A percentile compares a stretch with the other conserved stretches of the same genome.
These are phyloP conservation scores for Rosalia funebris DNA, from an alignment of 2,888 invertebrate species.

Conservation along the genomic window DNA sequence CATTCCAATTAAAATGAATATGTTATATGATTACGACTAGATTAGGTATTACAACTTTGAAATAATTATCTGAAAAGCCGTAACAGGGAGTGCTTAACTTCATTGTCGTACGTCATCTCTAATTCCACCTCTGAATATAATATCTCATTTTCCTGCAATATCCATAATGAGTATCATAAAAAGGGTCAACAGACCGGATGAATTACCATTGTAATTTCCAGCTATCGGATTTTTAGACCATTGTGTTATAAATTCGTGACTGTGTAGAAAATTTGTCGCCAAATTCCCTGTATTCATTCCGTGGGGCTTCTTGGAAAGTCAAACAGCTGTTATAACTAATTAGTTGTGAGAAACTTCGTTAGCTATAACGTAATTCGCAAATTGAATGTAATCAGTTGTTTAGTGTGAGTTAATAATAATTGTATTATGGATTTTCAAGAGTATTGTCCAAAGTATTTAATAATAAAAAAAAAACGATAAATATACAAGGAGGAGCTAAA, in stretches of 20 bases:
- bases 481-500: background rate
- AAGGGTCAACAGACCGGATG: slow-evolving; percentile 23
- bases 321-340: slow-evolving; percentile 34
- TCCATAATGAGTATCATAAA: background rate
- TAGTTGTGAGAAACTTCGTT: slow-evolving; percentile 33
- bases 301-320: slow-evolving; percentile 27
- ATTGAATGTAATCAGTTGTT: slow-evolving; percentile 16
- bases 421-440: background rate
- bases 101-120: too few species aligned
- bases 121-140: background rate
- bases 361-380: slow-evolving; percentile 26
- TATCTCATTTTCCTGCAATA: background rate
- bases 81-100: too few species aligned
- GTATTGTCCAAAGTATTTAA: background rate
- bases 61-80: too few species aligned
- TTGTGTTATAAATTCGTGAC: slow-evolving; percentile 23
- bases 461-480: background rate
- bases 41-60: too few species aligned
- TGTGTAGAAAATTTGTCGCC: slow-evolving; percentile 21
- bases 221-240: slow-evolving; percentile 12
- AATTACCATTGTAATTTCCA: slow-evolving; percentile 10
- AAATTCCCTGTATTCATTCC: slow-evolving; percentile 21
- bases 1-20: too few species aligned
- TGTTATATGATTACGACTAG: too few species aligned
- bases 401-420: slow-evolving; percentile 20